These are phyloP conservation scores for Melanostigma gelatinosum DNA, from an alignment of 2,113 vertebrate species.

Conservation along the genomic window DNA sequence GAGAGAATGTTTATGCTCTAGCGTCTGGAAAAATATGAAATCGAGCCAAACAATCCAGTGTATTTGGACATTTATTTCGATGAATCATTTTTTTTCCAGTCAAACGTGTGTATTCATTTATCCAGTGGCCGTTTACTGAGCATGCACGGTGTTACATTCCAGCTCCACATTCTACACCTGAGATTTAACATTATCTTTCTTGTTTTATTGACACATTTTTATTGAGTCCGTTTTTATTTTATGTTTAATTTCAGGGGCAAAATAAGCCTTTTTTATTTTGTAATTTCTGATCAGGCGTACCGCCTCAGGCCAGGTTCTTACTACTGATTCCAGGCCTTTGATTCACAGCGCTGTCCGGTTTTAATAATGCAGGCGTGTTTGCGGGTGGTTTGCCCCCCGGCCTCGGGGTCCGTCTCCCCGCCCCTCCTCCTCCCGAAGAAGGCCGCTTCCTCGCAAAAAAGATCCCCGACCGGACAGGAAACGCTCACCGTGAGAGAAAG, in stretches of 20 bases:
- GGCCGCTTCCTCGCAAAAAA: conserved; percentile 25
- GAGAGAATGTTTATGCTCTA: background rate
- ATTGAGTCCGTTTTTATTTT: background rate
- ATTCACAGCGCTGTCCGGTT: conserved; percentile 70
- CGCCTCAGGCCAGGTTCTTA: conserved; percentile 72
- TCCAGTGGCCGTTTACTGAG: background rate
- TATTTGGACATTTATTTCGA: background rate
- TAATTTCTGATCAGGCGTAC: conserved; percentile 61
- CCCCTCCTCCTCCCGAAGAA: conserved; percentile 48
- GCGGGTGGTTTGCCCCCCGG: conserved; percentile 60
- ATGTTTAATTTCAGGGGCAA: background rate
- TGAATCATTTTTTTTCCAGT: background rate
- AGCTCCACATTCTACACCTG: background rate
- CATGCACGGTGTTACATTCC: background rate
- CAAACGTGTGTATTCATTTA: background rate
- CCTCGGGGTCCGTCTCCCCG: conserved; percentile 42
- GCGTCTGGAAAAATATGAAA: background rate
- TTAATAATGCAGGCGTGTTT: conserved; percentile 80
- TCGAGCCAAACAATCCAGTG: no score
- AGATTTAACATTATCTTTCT: background rate
- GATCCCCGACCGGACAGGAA: conserved; percentile 63
- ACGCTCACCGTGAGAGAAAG: conserved; percentile 64
- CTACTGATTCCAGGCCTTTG: conserved; percentile 70
- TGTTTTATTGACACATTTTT: background rate
- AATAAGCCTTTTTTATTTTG: conserved; percentile 1